phyloP scores from a whole-genome alignment of 2,113 vertebrate genomes.

The Sinocyclocheilus rhinocerous region DNA sequence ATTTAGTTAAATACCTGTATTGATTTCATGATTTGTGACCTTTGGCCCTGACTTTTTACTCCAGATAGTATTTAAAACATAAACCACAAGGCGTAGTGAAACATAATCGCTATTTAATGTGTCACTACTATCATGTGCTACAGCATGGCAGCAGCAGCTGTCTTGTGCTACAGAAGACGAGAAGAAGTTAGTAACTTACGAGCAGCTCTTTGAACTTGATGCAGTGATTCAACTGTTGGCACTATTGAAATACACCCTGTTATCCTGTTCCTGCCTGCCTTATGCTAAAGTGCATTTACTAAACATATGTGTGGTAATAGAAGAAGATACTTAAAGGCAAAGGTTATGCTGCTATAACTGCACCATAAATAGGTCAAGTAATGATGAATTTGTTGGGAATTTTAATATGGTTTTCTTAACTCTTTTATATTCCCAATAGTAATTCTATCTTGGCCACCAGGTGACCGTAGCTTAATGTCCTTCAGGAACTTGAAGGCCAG shows the following conservation, averaged over 20 bases:
- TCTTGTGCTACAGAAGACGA: conserved; percentile 1
- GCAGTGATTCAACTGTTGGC: conserved; percentile 18
- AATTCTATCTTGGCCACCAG: background rate
- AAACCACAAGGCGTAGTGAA: conserved; percentile 17
- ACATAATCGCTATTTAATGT: background rate
- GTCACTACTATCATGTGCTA: background rate
- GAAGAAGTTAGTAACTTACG: background rate
- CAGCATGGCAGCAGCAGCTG: conserved; percentile 11
- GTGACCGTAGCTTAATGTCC: background rate
- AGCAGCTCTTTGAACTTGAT: conserved; percentile 10
- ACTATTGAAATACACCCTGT: conserved; percentile 5
- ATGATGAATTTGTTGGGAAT: background rate
- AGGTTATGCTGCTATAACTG: background rate
- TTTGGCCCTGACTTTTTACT: background rate
- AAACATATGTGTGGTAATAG: background rate
- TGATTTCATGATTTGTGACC: background rate
- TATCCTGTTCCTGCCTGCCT: conserved; percentile 12
- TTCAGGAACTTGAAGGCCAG: conserved; percentile 41
- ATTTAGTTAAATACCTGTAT: background rate
- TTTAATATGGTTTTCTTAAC: background rate
- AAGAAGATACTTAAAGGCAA: background rate
- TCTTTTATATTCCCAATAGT: conserved; percentile 1
- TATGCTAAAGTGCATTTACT: background rate
- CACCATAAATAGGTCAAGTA: background rate
- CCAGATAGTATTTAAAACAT: conserved; percentile 6